Percentiles rank a stretch among this genome's conserved stretches.
These are phyloP conservation scores for Stigmatopora argus DNA, from an alignment of 2,113 vertebrate genomes.

Conservation along the genomic window DNA sequence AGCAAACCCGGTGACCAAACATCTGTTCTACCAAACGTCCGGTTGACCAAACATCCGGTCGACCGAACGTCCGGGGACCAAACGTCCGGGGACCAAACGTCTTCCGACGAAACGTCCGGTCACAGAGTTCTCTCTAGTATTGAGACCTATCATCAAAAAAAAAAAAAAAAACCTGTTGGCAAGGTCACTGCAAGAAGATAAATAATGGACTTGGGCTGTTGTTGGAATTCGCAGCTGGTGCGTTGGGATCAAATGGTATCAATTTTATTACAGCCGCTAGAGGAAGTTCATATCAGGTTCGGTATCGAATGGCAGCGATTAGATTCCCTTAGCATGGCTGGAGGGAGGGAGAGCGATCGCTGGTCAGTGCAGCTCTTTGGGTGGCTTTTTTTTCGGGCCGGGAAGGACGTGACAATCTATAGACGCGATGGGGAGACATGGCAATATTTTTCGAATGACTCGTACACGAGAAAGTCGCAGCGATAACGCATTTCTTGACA, in stretches of 20 bases:
- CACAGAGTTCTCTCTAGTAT: background rate
- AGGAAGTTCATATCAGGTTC: constrained; percentile 51
- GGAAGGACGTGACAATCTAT: no score
- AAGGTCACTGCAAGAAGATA: constrained; percentile 55
- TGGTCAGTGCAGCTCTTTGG: background rate
- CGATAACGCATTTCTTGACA: no score
- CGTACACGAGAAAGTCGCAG: no score
- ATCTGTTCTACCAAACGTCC: no score
- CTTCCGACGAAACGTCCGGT: no score
- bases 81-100: no score
- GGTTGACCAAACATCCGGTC: no score
- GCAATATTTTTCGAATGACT: no score
- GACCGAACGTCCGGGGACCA: no score
- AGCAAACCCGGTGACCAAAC: no score
- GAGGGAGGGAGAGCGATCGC: background rate
- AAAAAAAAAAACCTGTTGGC: constrained; percentile 48
- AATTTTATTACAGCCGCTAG: constrained; percentile 49
- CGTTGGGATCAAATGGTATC: constrained; percentile 52
- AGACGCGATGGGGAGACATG: no score
- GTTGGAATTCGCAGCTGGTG: constrained; percentile 43
- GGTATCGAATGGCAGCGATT: constrained; percentile 55
- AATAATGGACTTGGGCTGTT: constrained; percentile 54
- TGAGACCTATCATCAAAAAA: constrained; percentile 23
- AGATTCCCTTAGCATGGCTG: constrained; percentile 47
- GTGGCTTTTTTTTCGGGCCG: background rate